Conservation (phyloP, 37 sponge, comb jelly and placozoan genomes). For the Crambe crambe region DNA sequence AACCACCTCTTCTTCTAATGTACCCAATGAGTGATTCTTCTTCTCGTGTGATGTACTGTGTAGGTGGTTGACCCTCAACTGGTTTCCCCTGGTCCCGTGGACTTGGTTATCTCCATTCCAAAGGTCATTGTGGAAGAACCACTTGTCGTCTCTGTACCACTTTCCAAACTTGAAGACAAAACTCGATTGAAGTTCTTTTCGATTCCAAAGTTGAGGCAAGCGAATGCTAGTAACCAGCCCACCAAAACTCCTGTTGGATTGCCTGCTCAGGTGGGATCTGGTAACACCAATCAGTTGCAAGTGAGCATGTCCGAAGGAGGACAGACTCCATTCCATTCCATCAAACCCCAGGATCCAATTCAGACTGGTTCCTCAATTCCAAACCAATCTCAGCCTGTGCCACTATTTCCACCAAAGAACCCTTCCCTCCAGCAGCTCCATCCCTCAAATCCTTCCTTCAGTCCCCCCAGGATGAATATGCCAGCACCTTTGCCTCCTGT, state of each 20-base stretch:
- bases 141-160: conserved; percentile 8
- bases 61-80: background rate
- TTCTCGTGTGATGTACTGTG: too few species aligned
- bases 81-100: background rate
- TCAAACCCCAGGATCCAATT: background rate
- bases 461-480: background rate
- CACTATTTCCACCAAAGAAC: background rate
- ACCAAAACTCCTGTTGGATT: background rate
- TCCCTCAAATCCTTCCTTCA: conserved; percentile 6
- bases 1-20: too few species aligned
- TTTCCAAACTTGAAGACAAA: background rate
- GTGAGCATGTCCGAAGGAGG: background rate
- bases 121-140: background rate
- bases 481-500: background rate
- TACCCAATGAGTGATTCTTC: too few species aligned
- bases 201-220: background rate
- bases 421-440: background rate
- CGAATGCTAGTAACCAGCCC: background rate
- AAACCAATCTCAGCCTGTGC: background rate
- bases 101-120: conserved; percentile 16
- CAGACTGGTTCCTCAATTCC: background rate
- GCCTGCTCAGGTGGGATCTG: background rate
- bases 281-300: background rate
- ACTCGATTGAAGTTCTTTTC: background rate
- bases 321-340: background rate